These are phyloP conservation scores for Nephrocerus scutellatus DNA, from an alignment of 2,888 invertebrate species.

Conservation along the genomic window DNA sequence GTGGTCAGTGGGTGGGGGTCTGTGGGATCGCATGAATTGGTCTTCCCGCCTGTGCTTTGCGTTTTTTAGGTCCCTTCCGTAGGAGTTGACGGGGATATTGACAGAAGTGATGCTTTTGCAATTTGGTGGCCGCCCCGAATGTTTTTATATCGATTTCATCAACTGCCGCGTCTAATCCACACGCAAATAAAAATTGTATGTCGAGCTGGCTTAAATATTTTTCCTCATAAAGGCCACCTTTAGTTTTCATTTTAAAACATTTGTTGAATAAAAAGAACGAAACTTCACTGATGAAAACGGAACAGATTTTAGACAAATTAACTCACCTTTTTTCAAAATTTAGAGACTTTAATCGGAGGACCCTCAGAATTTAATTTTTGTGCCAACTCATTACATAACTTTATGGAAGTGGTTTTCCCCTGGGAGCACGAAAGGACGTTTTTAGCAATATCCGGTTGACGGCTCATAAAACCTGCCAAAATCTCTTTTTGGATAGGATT, in stretches of 20 bases:
- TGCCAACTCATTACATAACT: too few species aligned
- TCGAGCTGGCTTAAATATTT: background rate
- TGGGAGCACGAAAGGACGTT: background rate
- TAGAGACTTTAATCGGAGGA: background rate
- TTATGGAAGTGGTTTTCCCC: too few species aligned
- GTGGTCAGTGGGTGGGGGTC: too few species aligned
- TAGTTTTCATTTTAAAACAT: background rate
- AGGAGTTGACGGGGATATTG: too few species aligned
- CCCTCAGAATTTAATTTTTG: conserved; percentile 1
- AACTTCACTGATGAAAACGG: too few species aligned
- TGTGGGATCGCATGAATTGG: too few species aligned
- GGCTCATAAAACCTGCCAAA: background rate
- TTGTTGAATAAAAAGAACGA: background rate
- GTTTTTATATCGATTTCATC: background rate
- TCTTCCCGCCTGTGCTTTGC: too few species aligned
- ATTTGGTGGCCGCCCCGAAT: background rate
- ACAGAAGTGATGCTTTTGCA: background rate
- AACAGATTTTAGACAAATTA: background rate
- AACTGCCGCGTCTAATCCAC: background rate
- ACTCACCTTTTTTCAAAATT: conserved; percentile 2
- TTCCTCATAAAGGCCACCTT: background rate
- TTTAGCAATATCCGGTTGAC: background rate
- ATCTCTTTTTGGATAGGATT: background rate
- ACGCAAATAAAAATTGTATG: background rate
- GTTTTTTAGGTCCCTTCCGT: too few species aligned